Conservation (phyloP, 2,888 invertebrate species). For the Apamea sordens region DNA sequence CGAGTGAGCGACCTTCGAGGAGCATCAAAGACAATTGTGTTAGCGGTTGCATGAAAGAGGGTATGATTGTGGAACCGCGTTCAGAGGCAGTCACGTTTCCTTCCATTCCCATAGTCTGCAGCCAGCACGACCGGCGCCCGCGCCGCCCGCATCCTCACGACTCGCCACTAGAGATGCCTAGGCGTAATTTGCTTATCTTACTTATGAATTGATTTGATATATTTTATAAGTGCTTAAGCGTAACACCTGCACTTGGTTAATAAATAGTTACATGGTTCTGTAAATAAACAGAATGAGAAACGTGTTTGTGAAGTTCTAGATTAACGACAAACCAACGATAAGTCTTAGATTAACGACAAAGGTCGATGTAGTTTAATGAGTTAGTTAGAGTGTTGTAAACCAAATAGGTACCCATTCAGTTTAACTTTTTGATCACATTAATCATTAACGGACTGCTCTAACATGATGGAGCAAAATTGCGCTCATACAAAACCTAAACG, state of each 20-base stretch:
- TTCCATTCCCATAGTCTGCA: constrained; percentile 63
- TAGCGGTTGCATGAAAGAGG: constrained; percentile 52
- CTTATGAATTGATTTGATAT: constrained; percentile 56
- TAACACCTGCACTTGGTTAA: constrained; percentile 32
- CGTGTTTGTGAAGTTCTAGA: background rate
- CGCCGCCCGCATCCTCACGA: constrained; percentile 58
- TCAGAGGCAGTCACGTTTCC: constrained; percentile 67
- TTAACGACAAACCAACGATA: too few species aligned
- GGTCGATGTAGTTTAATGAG: background rate
- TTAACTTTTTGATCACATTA: background rate
- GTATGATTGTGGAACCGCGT: constrained; percentile 62
- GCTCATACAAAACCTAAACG: background rate
- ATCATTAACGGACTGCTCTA: background rate
- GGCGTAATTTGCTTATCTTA: constrained; percentile 54
- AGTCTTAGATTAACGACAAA: background rate
- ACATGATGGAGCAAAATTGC: background rate
- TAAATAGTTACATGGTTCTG: background rate
- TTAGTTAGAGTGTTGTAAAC: background rate
- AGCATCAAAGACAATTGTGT: constrained; percentile 55
- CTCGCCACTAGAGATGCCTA: constrained; percentile 41
- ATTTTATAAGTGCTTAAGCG: constrained; percentile 26
- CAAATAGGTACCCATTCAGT: background rate
- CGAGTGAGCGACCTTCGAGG: constrained; percentile 55
- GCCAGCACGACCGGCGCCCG: constrained; percentile 42
- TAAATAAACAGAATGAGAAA: background rate